Percentiles rank a stretch among this genome's conserved stretches.
These are phyloP conservation scores for Drosophila rellima DNA, from an alignment of 2,888 invertebrate species.

Conservation along the genomic window DNA sequence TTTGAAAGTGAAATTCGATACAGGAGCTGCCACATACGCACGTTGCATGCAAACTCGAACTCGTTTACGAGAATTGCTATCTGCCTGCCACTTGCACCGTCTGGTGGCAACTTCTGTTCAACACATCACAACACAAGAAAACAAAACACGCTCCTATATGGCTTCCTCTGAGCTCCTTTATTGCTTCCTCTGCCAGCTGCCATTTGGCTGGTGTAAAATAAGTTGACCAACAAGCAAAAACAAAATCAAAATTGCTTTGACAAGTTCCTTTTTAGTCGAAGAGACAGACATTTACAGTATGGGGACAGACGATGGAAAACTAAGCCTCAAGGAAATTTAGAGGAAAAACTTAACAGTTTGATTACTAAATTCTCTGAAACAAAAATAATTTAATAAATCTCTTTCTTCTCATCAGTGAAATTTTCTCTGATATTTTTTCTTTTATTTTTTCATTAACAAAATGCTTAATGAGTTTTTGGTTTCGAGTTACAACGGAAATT, in stretches of 20 bases:
- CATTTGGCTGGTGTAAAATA: conserved; percentile 25
- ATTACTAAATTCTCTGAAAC: not conserved
- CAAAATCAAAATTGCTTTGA: conserved; percentile 52
- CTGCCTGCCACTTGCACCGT: conserved; percentile 33
- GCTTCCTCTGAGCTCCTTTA: conserved; percentile 52
- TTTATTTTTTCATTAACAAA: not conserved
- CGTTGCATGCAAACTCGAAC: conserved; percentile 17
- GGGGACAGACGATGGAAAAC: not conserved
- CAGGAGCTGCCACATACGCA: conserved; percentile 47
- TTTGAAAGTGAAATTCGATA: conserved; percentile 71
- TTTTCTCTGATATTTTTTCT: not conserved
- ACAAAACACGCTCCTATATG: conserved; percentile 37
- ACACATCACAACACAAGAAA: conserved; percentile 14
- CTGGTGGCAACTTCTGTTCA: conserved; percentile 49
- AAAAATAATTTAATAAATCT: not conserved
- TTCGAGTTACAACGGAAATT: conserved; percentile 56
- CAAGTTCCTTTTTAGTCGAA: conserved; percentile 25
- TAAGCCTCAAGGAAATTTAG: not conserved
- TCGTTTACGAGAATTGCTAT: conserved; percentile 3
- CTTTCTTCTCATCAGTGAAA: not conserved
- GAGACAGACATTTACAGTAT: not conserved
- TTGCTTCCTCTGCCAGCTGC: conserved; percentile 45
- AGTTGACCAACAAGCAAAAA: conserved; percentile 42
- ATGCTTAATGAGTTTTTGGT: conserved; percentile 28
- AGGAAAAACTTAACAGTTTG: not conserved